Evolutionary conservation across 1,140 invertebrate species (phyloP), one percentile per base, ranked within the genome.

Genomic region (Drosophila biarmipes): DNA sequence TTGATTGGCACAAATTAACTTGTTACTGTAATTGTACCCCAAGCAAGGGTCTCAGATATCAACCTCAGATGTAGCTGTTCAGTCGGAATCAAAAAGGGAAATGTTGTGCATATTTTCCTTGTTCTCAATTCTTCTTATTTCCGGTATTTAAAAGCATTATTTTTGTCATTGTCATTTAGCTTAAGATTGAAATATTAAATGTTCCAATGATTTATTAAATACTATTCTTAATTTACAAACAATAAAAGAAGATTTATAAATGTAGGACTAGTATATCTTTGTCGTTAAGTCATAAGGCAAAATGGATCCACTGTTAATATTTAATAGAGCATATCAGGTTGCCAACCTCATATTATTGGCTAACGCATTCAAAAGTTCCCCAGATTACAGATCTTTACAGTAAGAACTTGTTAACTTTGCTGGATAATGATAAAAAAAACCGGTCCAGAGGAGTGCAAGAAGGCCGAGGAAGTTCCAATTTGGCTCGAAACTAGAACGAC

Each of bases 1-100:
- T 40, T 57, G 14, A 62, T 66, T 15, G 43, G n/a, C 43, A 29
- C 11, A 67, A 67, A 63, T 67, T 67, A 67, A 51, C n/a, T 63
- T 67, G 31, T 35, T 27, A 34, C 4, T 12, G 63, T 43, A 67
- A 67, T 63, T 49, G n/a, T 51, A 51, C 11, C 6, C n/a, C n/a
- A 19, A 24, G 3, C 11, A 12, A 21, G 35, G 27, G 19, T 63
- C 45, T 63, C 35, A 40, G 10, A 64, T 67, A 34, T 67, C 63
- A 67, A 67, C 63, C 63, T 63, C 63, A 67, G 38, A 42, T 8
- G 45, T 43, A 63, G 27, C 45, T 63, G 27, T 19, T 51, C 51
- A 27, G 63, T 51, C n/a, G 35, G 27, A 67, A 63, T 31, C 43
- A 34, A 27, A 17, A 34, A 40, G 15, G 14, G 21, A n/a, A 42